phyloP scores from a whole-genome alignment of 2,888 invertebrate species.

The Cybosia mesomella region DNA sequence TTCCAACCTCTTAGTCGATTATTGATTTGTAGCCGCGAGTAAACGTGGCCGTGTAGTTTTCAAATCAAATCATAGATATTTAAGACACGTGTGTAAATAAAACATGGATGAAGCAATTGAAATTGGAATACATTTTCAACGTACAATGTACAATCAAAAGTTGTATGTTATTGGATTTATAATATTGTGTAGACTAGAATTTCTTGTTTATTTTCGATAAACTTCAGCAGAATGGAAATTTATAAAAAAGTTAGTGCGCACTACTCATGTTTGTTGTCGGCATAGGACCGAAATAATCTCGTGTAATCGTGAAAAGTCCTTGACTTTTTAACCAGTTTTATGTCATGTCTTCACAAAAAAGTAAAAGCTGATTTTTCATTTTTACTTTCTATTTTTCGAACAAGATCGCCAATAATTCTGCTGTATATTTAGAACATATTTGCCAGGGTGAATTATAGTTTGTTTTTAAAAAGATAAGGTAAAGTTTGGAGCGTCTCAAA shows the following conservation, averaged over 20 bases:
- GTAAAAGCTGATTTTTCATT: not conserved
- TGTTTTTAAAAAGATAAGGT: slow-evolving; percentile 32
- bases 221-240: not conserved
- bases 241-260: no score
- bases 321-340: slow-evolving; percentile 4
- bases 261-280: not conserved
- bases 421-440: not conserved
- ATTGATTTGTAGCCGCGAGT: slow-evolving; percentile 70
- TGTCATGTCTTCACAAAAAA: not conserved
- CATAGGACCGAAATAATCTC: not conserved
- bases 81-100: slow-evolving; percentile 24
- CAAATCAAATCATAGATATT: slow-evolving; percentile 24
- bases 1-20: slow-evolving; percentile 67
- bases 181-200: not conserved
- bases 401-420: not conserved
- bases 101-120: slow-evolving; percentile 11
- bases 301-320: not conserved
- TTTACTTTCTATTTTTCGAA: not conserved
- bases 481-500: slow-evolving; percentile 34
- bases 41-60: slow-evolving; percentile 35
- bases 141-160: not conserved
- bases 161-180: not conserved
- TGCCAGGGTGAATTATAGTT: not conserved
- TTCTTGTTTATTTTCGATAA: not conserved
- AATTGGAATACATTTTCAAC: not conserved